phyloP scores from a whole-genome alignment of 2,888 invertebrate genomes.

The Ophonus ardosiacus region DNA sequence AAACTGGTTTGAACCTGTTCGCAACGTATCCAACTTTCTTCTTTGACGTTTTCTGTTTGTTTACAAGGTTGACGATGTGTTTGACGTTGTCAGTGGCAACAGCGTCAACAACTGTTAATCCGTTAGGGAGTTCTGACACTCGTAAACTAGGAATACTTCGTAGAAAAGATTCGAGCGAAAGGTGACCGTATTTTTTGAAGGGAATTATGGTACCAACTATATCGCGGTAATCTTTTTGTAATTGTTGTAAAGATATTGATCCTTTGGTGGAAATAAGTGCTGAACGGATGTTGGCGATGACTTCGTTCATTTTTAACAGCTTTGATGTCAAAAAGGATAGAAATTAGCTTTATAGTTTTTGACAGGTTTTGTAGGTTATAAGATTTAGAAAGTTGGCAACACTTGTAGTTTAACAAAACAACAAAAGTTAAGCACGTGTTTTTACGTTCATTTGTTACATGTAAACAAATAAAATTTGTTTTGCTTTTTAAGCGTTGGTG shows the following conservation, averaged over 20 bases:
- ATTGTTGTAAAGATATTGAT: slow-evolving; percentile 68
- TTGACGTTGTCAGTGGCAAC: slow-evolving; percentile 79
- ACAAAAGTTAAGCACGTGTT: too few species aligned
- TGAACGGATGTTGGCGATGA: slow-evolving; percentile 69
- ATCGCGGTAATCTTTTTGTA: slow-evolving; percentile 69
- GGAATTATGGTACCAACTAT: slow-evolving; percentile 83
- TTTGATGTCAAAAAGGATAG: background rate
- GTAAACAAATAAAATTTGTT: too few species aligned
- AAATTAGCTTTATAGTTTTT: too few species aligned
- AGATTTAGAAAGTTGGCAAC: too few species aligned
- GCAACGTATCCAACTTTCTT: slow-evolving; percentile 58
- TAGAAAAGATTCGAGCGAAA: slow-evolving; percentile 80
- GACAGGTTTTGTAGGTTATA: too few species aligned
- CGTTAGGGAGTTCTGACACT: slow-evolving; percentile 76
- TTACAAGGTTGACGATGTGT: slow-evolving; percentile 78
- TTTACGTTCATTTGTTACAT: too few species aligned
- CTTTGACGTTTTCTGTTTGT: slow-evolving; percentile 72
- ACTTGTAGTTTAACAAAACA: too few species aligned
- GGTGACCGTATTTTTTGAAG: slow-evolving; percentile 79
- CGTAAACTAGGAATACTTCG: slow-evolving; percentile 79
- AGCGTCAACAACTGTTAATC: slow-evolving; percentile 79
- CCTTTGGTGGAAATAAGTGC: slow-evolving; percentile 71
- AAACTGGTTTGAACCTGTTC: background rate
- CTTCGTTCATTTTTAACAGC: slow-evolving; percentile 65
- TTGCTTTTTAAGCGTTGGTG: too few species aligned